A percentile compares a stretch with the other conserved stretches of the same genome.
phyloP scores from a whole-genome alignment of 2,113 vertebrate genomes.

The Limnothrissa miodon region DNA sequence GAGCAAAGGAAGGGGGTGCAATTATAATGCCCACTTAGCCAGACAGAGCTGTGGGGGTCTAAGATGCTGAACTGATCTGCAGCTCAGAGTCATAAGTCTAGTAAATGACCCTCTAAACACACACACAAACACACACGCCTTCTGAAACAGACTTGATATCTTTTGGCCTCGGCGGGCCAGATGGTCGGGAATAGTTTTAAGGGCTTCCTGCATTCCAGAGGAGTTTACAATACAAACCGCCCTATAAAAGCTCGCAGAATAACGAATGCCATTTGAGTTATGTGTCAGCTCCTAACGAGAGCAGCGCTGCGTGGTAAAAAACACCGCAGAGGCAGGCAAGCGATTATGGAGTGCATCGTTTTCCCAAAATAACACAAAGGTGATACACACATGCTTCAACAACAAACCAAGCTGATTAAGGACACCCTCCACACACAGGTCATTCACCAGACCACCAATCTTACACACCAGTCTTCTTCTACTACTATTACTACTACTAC shows the following conservation, averaged over 20 bases:
- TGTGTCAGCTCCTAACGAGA: neutral
- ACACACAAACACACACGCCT: too few relatives aligned
- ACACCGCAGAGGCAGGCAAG: neutral
- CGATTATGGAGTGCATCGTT: neutral
- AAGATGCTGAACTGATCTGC: neutral
- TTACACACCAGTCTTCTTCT: neutral
- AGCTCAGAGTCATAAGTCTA: neutral
- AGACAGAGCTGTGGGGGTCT: neutral
- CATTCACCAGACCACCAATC: neutral
- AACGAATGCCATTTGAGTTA: neutral
- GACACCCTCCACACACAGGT: neutral
- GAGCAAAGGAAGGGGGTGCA: too few relatives aligned
- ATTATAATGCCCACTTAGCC: neutral
- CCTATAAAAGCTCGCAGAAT: neutral
- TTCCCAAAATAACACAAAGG: neutral
- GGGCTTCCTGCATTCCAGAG: conserved; percentile 4
- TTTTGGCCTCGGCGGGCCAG: neutral
- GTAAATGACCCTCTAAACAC: neutral
- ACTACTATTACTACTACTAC: neutral
- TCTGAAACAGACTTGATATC: neutral
- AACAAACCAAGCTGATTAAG: neutral
- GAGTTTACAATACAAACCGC: conserved; percentile 9
- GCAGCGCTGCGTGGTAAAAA: neutral
- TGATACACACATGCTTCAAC: neutral
- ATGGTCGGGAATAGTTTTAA: neutral